Conservation (phyloP, 2,888 invertebrate species). For the Philhelius pedissequus region DNA sequence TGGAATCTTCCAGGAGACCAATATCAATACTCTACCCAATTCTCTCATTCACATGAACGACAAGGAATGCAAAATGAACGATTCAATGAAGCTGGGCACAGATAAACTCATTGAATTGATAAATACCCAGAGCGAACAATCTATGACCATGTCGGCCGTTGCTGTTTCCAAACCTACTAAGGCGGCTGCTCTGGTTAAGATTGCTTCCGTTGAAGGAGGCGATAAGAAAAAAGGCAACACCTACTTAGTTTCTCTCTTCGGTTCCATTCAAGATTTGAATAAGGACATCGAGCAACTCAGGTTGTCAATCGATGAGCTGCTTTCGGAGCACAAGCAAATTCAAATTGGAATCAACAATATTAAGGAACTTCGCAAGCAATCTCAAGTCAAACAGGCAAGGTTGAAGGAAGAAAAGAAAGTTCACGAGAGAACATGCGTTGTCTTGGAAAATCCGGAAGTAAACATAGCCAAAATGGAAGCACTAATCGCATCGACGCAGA, state of each 20-base stretch:
- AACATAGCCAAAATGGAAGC: constrained; percentile 82
- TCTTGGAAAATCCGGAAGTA: constrained; percentile 83
- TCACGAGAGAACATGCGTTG: constrained; percentile 82
- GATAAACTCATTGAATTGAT: constrained; percentile 50
- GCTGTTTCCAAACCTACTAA: constrained; percentile 22
- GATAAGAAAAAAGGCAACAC: constrained; percentile 35
- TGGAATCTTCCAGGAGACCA: constrained; percentile 70
- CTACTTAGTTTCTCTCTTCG: constrained; percentile 22
- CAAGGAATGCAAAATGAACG: constrained; percentile 50
- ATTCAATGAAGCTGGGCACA: constrained; percentile 9
- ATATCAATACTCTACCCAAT: constrained; percentile 69
- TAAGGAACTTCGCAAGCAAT: constrained; percentile 74
- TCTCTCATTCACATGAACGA: constrained; percentile 71
- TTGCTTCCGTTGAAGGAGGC: constrained; percentile 41
- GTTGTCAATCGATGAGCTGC: constrained; percentile 76
- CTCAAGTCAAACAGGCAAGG: constrained; percentile 77
- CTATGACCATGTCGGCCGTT: constrained; percentile 1
- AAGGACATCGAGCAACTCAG: constrained; percentile 75
- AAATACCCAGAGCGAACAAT: constrained; percentile 42
- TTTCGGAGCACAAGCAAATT: constrained; percentile 70
- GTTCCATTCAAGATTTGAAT: constrained; percentile 50
- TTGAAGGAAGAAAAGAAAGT: constrained; percentile 79
- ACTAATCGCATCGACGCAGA: constrained; percentile 82
- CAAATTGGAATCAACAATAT: constrained; percentile 69
- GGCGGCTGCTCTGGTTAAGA: constrained; percentile 17